Percentiles rank a stretch among this genome's conserved stretches.
Evolutionary conservation across 2,888 invertebrate species (phyloP).

Genomic region (Synergus gifuensis): DNA sequence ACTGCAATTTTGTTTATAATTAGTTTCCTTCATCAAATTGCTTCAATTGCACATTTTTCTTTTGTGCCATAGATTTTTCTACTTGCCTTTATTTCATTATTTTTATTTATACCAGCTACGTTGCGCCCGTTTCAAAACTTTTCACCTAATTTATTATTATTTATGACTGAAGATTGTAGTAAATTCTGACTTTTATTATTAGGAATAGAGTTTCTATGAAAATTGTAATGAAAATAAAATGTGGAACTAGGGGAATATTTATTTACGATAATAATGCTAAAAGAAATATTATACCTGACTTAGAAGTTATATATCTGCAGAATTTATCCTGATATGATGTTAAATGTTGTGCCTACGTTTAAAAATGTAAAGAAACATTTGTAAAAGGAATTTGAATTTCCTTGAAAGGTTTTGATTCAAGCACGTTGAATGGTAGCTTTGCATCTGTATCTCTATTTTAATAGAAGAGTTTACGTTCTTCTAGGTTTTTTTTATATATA

Average conservation of each 20-base stretch:
- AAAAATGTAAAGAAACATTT: constrained; percentile 30
- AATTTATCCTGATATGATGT: constrained; percentile 39
- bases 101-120: constrained; percentile 3
- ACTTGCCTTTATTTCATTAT: constrained; percentile 1
- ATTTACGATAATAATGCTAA: constrained; percentile 45
- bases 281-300: constrained; percentile 14
- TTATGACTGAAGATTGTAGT: background rate
- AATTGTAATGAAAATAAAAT: constrained; percentile 33
- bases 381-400: constrained; percentile 17
- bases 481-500: background rate
- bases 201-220: constrained; percentile 26
- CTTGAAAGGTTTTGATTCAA: constrained; percentile 29
- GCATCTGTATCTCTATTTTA: background rate
- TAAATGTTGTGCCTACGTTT: constrained; percentile 37
- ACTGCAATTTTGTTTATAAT: background rate
- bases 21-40: constrained; percentile 3
- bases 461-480: constrained; percentile 3
- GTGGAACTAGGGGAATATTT: constrained; percentile 48
- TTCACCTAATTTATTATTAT: constrained; percentile 9
- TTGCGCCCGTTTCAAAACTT: constrained; percentile 4
- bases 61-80: background rate
- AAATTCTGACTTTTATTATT: constrained; percentile 18
- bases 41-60: constrained; percentile 7
- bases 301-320: constrained; percentile 34
- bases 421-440: constrained; percentile 1